Evolutionary conservation across 2,113 vertebrate genomes (phyloP), one percentile per base, ranked within the genome.

Genomic region (Lutjanus erythropterus): DNA sequence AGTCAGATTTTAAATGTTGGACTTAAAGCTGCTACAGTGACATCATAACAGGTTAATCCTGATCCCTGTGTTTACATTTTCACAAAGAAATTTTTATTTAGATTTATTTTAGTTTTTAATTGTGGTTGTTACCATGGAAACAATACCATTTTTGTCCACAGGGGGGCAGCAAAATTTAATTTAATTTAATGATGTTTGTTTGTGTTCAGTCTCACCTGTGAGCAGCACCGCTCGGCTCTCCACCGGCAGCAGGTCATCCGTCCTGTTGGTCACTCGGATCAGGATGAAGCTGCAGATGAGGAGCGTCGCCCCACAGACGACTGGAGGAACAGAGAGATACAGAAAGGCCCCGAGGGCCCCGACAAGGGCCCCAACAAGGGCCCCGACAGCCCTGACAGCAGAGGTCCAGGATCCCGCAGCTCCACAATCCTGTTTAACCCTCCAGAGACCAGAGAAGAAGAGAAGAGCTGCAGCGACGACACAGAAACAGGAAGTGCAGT

Each of bases 161-260:
- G n/a, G n/a, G n/a, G n/a, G n/a, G n/a, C n/a, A n/a, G n/a, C n/a
- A n/a, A n/a, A n/a, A n/a, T n/a, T n/a, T n/a, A n/a, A n/a, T n/a
- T n/a, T n/a, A n/a, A n/a, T n/a, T n/a, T n/a, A n/a, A n/a, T n/a
- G n/a, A n/a, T n/a, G n/a, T n/a, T n/a, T n/a, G n/a, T n/a, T n/a
- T n/a, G n/a, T n/a, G n/a, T n/a, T n/a, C n/a, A 11, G 50, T 52
- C 29, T 85, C 42, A 93, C 93, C 93, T 91, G 93, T 94, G 9
- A 92, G 73, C 25, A 94, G 85, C 19, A 92, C 88, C 0, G 87
- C 81, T 70, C 46, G 83, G 56, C 58, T 60, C 15, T 59, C 6
- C 6, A 14, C 19, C 0, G 73, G 68, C 42, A 92, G 42, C 76
- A 65, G 56, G 39, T 73, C 55, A 3, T 2, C 44, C 23, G 41